These are phyloP conservation scores for Prorops nasuta DNA, from an alignment of 1,140 invertebrate species.

Conservation along the genomic window DNA sequence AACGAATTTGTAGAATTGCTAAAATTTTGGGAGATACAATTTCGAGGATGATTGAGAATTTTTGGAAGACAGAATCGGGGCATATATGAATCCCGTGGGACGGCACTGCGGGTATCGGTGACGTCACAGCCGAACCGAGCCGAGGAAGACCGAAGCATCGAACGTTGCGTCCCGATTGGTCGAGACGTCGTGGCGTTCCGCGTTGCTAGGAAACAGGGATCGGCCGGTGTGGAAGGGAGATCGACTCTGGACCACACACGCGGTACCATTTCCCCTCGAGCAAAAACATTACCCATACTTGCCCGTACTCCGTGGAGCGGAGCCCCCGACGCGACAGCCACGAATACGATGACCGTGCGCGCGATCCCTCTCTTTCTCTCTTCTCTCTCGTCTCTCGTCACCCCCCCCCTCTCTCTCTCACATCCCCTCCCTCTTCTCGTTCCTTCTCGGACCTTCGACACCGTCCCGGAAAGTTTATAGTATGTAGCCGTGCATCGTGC, in stretches of 20 bases:
- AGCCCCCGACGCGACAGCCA: slow-evolving; percentile 19
- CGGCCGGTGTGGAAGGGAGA: no score
- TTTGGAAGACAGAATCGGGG: background rate
- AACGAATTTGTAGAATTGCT: no score
- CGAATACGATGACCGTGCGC: background rate
- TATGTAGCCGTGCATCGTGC: slow-evolving; percentile 10
- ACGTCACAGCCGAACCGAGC: slow-evolving; percentile 41
- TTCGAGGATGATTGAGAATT: background rate
- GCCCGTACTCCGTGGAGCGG: no score
- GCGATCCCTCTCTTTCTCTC: background rate
- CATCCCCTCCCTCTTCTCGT: slow-evolving; percentile 8
- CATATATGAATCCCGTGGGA: slow-evolving; percentile 2
- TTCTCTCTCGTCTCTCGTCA: slow-evolving; percentile 3
- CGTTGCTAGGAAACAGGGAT: slow-evolving; percentile 51
- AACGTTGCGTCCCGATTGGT: slow-evolving; percentile 36
- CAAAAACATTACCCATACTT: slow-evolving; percentile 52
- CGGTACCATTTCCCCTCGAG: slow-evolving; percentile 53
- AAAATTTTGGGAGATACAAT: no score
- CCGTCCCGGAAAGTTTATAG: slow-evolving; percentile 22
- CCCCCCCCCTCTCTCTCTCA: slow-evolving; percentile 5
- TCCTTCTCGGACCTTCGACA: slow-evolving; percentile 20
- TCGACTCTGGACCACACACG: slow-evolving; percentile 51
- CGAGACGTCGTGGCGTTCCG: slow-evolving; percentile 39
- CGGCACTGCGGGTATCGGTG: slow-evolving; percentile 37
- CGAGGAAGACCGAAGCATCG: slow-evolving; percentile 37